Evolutionary conservation across 2,888 invertebrate genomes (phyloP).

Genomic region (Syritta pipiens): DNA sequence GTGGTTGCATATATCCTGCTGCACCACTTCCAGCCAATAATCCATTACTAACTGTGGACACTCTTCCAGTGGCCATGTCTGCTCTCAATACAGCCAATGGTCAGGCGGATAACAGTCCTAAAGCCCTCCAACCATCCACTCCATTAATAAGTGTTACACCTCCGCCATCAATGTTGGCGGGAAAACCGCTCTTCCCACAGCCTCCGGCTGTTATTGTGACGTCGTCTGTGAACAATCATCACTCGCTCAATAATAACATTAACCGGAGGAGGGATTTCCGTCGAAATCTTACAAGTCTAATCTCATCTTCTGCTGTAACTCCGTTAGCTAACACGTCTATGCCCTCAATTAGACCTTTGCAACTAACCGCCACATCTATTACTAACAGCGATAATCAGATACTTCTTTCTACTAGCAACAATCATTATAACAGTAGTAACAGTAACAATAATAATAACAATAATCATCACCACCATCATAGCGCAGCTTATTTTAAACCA

Average conservation of each 20-base stretch:
- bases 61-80: constrained; percentile 73
- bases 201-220: constrained; percentile 35
- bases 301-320: constrained; percentile 71
- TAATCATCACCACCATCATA: constrained; percentile 66
- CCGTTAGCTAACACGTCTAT: constrained; percentile 69
- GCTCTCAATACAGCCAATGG: constrained; percentile 74
- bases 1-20: constrained; percentile 68
- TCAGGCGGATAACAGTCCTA: constrained; percentile 73
- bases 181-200: constrained; percentile 16
- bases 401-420: constrained; percentile 64
- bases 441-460: constrained; percentile 65
- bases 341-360: constrained; percentile 67
- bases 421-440: constrained; percentile 71
- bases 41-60: constrained; percentile 72
- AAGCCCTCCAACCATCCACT: constrained; percentile 69
- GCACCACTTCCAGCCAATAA: constrained; percentile 71
- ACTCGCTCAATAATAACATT: constrained; percentile 72
- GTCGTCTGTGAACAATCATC: constrained; percentile 69
- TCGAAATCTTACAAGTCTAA: constrained; percentile 55
- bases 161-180: constrained; percentile 36
- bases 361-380: constrained; percentile 59
- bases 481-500: constrained; percentile 72
- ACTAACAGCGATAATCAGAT: constrained; percentile 66
- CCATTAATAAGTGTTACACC: constrained; percentile 58
- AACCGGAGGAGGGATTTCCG: constrained; percentile 60